phyloP scores from a whole-genome alignment of 2,113 vertebrate genomes.

The Amazona vittata region DNA sequence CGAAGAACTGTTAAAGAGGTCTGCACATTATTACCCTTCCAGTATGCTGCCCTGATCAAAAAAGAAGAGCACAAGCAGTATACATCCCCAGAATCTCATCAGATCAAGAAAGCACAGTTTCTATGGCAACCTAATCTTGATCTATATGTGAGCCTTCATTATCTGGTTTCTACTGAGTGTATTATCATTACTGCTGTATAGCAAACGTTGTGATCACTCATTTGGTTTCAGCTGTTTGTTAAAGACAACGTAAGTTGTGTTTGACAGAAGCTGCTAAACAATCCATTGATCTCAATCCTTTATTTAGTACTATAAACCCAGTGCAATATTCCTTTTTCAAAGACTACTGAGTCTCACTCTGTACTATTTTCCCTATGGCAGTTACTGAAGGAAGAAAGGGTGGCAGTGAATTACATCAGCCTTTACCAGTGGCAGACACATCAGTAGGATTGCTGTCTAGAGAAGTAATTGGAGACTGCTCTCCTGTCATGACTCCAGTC shows the following conservation, averaged over 20 bases:
- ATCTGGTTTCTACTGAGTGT: slow-evolving; percentile 45
- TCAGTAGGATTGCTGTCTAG: slow-evolving; percentile 57
- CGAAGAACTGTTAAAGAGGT: neutral
- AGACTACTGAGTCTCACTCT: slow-evolving; percentile 9
- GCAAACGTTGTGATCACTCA: slow-evolving; percentile 33
- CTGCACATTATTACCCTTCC: neutral
- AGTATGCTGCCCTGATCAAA: neutral
- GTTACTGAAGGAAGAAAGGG: slow-evolving; percentile 15
- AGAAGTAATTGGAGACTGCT: slow-evolving; percentile 57
- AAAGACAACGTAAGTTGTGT: slow-evolving; percentile 6
- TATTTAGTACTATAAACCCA: slow-evolving; percentile 18
- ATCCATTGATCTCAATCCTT: slow-evolving; percentile 34
- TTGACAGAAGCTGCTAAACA: slow-evolving; percentile 45
- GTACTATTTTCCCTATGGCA: neutral
- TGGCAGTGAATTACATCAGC: slow-evolving; percentile 36
- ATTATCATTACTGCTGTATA: slow-evolving; percentile 39
- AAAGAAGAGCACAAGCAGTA: neutral
- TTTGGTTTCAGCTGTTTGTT: slow-evolving; percentile 58
- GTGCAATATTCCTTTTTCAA: neutral
- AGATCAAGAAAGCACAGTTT: slow-evolving; percentile 53
- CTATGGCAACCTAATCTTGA: slow-evolving; percentile 67
- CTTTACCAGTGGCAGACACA: slow-evolving; percentile 74
- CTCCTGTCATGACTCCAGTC: slow-evolving; percentile 68
- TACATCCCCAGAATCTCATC: neutral
- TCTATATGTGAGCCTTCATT: slow-evolving; percentile 55